Evolutionary conservation across 2,888 invertebrate species (phyloP), one percentile per base, ranked within the genome.

Genomic region (Rhagium mordax): DNA sequence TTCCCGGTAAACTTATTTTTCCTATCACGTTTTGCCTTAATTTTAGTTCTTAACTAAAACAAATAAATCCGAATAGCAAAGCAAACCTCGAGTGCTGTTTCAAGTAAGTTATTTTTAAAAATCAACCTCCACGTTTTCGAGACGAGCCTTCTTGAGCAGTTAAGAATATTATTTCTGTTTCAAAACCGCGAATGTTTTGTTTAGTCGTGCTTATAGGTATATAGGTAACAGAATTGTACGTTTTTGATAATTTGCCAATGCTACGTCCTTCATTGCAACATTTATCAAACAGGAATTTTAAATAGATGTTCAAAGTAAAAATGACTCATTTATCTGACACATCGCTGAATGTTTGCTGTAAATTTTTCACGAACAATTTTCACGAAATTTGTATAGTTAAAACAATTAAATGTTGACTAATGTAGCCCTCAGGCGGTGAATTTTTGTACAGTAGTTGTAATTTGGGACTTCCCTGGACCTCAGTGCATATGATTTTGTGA

Each of bases 211-310:
- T n/a, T 41, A n/a, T 41, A 10, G 41, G n/a, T 33, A 33, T 41
- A 18, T 51, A 51, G 51, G 20, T 51, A 51, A 51, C 18, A 20
- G 51, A 61, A 49, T 49, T 15, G 47, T 72, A 51, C 21, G 62
- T 60, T 65, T 73, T 73, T 73, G 72, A 70, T 70, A 73, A 33
- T 65, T 62, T 69, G 72, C 72, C 72, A 73, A 60, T 65, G 51
- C 15, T 51, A 33, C 41, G 68, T 62, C 57, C 64, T 72, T 69
- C 60, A 59, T 64, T 73, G 53, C 65, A 65, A 48, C 65, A 65
- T 69, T 69, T 70, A 70, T 51, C 51, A 29, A 41, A 41, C 47
- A 68, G 67, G 67, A 68, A 71, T 68, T 68, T 68, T 70, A 71
- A 74, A 71, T 71, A 71, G 67, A 74, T 48, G 64, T 62, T 53